Base-by-base conservation (phyloP, 1,140 invertebrate species). In the Megalonaias nervosa region DNA sequence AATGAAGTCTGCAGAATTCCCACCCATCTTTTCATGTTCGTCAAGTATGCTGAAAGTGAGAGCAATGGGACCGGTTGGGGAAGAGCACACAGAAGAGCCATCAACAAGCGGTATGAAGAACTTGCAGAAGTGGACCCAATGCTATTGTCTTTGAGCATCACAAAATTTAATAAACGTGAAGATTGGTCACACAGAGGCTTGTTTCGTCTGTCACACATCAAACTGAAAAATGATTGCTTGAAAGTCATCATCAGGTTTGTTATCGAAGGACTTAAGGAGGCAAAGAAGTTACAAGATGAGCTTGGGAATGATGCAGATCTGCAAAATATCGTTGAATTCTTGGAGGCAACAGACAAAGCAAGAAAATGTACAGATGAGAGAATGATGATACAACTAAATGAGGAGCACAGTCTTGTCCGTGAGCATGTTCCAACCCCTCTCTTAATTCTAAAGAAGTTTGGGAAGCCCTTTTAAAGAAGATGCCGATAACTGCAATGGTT, bases 161-260 rank as follows among this genome's bases (percentile, higher is more conserved):
- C 93, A 2, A 92, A 93, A 86, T 94, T 93, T 55, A 92, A 91
- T 78, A 91, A 92, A 2, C 92, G 93, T 81, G 92, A 94, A 83
- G 93, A 93, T 1, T 94, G 94, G 90, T 93, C 93, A 2, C 94
- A 95, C 85, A 93, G 93, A 77, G 94, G 94, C 81, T 89, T 95
- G 13, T 87, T 95, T 1, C 92, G 93, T 79, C 91, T 95, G 57
- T 91, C 93, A 23, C 94, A 95, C 90, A 81, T 92, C 6, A 92
- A 92, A 81, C 81, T 88, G 21, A 86, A 85, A 23, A 70, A 77
- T 61, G 74, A 81, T n/a, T 69, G 67, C 3, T 38, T 86, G 6
- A 75, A 64, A 11, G 74, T 82, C 14, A 68, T 89, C n/a, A 62
- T 85, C 31, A 74, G 74, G 57, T 87, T 83, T 62, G 75, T 83